phyloP scores from a whole-genome alignment of 2,797 vertebrate species.

The Phoxinus dragarum region DNA sequence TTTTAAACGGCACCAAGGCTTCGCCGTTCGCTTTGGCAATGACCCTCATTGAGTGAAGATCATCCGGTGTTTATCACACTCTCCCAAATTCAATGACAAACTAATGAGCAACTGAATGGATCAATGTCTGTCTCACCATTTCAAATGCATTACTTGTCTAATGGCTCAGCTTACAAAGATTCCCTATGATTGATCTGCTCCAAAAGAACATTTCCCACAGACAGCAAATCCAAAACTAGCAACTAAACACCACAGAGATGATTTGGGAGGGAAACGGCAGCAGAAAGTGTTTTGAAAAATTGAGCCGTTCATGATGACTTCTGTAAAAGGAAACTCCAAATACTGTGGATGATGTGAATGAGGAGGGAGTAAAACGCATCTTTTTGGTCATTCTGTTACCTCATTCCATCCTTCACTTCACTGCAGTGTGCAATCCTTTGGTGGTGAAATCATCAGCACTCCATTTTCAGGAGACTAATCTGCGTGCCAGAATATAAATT shows the following conservation, averaged over 20 bases:
- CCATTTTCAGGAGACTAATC: conserved; percentile 45
- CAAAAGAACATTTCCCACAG: conserved; percentile 21
- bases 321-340: conserved; percentile 17
- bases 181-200: conserved; percentile 17
- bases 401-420: conserved; percentile 23
- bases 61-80: conserved; percentile 46
- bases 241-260: conserved; percentile 62
- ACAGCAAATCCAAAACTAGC: conserved; percentile 50
- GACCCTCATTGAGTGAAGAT: conserved; percentile 28
- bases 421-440: conserved; percentile 18
- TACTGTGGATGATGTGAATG: background rate
- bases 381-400: background rate
- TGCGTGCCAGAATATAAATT: conserved; percentile 42
- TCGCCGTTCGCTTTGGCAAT: conserved; percentile 8
- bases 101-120: conserved; percentile 44
- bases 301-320: conserved; percentile 19
- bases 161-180: conserved; percentile 15
- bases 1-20: background rate
- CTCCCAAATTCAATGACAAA: conserved; percentile 44
- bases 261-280: conserved; percentile 21
- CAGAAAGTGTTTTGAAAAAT: conserved; percentile 28
- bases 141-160: conserved; percentile 33
- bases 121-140: conserved; percentile 37
- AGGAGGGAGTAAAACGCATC: background rate
- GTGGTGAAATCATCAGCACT: conserved; percentile 35